These are phyloP conservation scores for Epicauta chinensis DNA, from an alignment of 1,140 invertebrate genomes.

Conservation along the genomic window DNA sequence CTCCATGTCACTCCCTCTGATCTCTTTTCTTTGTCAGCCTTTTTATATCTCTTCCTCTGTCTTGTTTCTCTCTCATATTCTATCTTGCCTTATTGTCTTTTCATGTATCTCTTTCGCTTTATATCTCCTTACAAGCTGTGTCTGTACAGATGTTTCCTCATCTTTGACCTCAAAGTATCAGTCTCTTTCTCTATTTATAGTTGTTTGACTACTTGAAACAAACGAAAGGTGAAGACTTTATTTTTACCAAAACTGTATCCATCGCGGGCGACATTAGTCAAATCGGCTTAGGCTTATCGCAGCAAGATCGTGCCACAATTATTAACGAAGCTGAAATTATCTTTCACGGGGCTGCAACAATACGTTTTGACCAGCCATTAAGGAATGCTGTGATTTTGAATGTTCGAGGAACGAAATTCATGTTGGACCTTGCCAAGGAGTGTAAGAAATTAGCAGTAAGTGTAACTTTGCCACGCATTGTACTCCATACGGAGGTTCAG, in stretches of 20 bases:
- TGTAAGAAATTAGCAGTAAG: slow-evolving; percentile 45
- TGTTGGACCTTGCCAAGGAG: slow-evolving; percentile 54
- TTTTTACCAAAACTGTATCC: slow-evolving; percentile 58
- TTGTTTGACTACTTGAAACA: slow-evolving; percentile 30
- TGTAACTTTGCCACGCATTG: not conserved
- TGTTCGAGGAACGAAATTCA: slow-evolving; percentile 54
- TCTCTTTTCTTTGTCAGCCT: no score
- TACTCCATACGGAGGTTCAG: no score
- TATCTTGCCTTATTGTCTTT: no score
- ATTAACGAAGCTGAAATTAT: slow-evolving; percentile 54
- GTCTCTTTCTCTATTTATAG: no score
- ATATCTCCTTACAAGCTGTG: no score
- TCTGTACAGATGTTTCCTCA: no score
- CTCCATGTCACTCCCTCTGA: no score
- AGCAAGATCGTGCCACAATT: slow-evolving; percentile 42
- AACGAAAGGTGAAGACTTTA: slow-evolving; percentile 19
- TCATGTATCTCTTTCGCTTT: no score
- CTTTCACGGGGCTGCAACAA: slow-evolving; percentile 63
- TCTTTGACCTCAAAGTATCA: no score
- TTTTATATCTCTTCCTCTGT: no score
- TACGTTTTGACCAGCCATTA: slow-evolving; percentile 60
- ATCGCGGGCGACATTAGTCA: slow-evolving; percentile 73
- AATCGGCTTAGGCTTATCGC: slow-evolving; percentile 48
- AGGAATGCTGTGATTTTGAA: slow-evolving; percentile 53
- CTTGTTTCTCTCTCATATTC: no score